Percentiles rank a stretch among this genome's conserved stretches.
phyloP scores from a whole-genome alignment of 2,797 vertebrate genomes.

The Decapterus maruadsi region DNA sequence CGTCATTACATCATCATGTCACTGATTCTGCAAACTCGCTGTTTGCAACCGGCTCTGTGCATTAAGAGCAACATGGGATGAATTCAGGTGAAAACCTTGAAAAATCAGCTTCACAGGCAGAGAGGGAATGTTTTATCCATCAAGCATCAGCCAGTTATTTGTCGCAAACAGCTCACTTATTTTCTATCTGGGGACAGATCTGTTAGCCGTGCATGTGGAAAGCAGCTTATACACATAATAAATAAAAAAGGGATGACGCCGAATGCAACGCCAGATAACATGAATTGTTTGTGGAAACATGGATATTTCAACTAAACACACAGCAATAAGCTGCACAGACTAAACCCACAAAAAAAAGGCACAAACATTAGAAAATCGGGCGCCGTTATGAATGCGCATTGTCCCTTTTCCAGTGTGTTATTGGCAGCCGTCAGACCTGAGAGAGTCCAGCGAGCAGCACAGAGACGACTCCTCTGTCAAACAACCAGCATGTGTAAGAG shows the following conservation, averaged over 20 bases:
- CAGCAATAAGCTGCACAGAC: slow-evolving; percentile 18
- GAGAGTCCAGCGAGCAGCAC: slow-evolving; percentile 48
- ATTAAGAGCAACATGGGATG: slow-evolving; percentile 2
- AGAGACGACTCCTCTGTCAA: slow-evolving; percentile 43
- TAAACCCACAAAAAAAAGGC: slow-evolving; percentile 22
- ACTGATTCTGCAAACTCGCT: not conserved
- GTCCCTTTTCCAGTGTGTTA: slow-evolving; percentile 26
- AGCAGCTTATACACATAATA: slow-evolving; percentile 39
- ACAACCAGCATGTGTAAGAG: slow-evolving; percentile 20
- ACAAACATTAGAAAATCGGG: slow-evolving; percentile 39
- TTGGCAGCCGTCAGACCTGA: slow-evolving; percentile 37
- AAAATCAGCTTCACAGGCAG: slow-evolving; percentile 1
- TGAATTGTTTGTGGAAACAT: slow-evolving; percentile 43
- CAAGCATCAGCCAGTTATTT: not conserved
- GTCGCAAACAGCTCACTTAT: slow-evolving; percentile 11
- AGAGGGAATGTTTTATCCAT: slow-evolving; percentile 26
- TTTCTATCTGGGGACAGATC: slow-evolving; percentile 5
- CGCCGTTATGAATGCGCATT: not conserved
- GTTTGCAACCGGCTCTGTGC: not conserved
- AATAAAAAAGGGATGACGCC: slow-evolving; percentile 14
- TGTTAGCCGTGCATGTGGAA: slow-evolving; percentile 30
- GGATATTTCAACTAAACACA: slow-evolving; percentile 22
- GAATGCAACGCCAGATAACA: slow-evolving; percentile 29
- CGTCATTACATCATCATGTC: not conserved
- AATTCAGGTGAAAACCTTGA: slow-evolving; percentile 18